These are phyloP conservation scores for Enteromius radiatus DNA, from an alignment of 2,797 vertebrate species.

Conservation along the genomic window DNA sequence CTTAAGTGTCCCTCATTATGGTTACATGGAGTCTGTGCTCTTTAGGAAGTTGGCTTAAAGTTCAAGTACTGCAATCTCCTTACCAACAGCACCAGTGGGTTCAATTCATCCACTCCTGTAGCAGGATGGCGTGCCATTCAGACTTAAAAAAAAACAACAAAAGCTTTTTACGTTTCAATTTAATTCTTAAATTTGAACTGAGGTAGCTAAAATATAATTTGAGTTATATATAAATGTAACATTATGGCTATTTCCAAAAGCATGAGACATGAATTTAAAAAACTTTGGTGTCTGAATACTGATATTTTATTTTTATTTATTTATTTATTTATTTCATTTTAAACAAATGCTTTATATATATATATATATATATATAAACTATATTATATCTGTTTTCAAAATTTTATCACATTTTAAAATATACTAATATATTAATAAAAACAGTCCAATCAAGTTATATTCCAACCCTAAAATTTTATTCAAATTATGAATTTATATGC, in stretches of 20 bases:
- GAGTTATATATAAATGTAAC: background rate
- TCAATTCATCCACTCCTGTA: constrained; percentile 20
- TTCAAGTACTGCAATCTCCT: constrained; percentile 50
- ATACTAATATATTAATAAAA: background rate
- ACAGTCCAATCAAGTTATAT: background rate
- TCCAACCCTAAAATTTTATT: background rate
- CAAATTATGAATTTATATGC: background rate
- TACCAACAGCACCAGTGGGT: constrained; percentile 27
- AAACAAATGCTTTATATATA: background rate
- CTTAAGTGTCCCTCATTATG: constrained; percentile 56
- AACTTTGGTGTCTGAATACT: background rate
- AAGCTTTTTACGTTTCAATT: background rate
- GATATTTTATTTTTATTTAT: background rate
- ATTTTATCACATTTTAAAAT: background rate
- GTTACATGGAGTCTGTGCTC: constrained; percentile 41
- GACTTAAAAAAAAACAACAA: background rate
- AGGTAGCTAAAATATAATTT: background rate
- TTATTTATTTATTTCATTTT: background rate
- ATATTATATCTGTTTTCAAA: too few species aligned
- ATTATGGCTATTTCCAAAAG: background rate
- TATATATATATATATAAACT: too few species aligned
- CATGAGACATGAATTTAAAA: background rate
- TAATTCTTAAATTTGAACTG: background rate
- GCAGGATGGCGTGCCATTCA: background rate
- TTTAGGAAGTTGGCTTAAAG: constrained; percentile 56